These are phyloP conservation scores for Leuciscus waleckii DNA, from an alignment of 2,797 vertebrate species.

Conservation along the genomic window DNA sequence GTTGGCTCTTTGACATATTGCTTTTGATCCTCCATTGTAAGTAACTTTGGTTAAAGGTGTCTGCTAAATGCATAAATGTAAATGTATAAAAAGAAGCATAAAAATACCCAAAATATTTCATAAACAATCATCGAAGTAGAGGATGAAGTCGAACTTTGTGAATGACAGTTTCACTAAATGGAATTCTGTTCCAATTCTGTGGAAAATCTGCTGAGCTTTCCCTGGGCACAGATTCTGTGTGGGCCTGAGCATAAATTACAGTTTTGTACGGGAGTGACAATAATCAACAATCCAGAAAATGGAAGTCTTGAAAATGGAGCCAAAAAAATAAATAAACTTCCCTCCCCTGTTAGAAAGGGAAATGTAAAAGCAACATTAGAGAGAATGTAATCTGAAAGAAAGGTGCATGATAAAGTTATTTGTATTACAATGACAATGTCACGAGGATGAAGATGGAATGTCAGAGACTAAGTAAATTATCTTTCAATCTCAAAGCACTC, in stretches of 20 bases:
- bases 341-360: not conserved
- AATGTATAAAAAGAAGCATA: not conserved
- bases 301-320: not conserved
- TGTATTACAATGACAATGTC: conserved; percentile 33
- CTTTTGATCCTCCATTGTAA: not conserved
- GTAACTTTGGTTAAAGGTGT: not conserved
- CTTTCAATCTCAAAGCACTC: conserved; percentile 33
- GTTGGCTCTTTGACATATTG: not conserved
- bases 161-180: not conserved
- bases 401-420: conserved; percentile 1
- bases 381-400: conserved; percentile 10
- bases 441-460: conserved; percentile 30
- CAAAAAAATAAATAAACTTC: not conserved
- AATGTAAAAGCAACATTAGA: conserved; percentile 14
- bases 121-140: not conserved
- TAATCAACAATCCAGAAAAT: not conserved
- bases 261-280: not conserved
- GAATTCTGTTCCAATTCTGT: conserved; percentile 4
- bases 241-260: not conserved
- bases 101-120: not conserved
- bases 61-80: not conserved
- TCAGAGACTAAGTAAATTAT: conserved; percentile 32
- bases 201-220: conserved; percentile 4
- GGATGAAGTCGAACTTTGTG: not conserved
- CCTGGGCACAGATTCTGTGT: not conserved